Evolutionary conservation across 2,113 vertebrate species (phyloP).

Genomic region (Cephalopterus ornatus): DNA sequence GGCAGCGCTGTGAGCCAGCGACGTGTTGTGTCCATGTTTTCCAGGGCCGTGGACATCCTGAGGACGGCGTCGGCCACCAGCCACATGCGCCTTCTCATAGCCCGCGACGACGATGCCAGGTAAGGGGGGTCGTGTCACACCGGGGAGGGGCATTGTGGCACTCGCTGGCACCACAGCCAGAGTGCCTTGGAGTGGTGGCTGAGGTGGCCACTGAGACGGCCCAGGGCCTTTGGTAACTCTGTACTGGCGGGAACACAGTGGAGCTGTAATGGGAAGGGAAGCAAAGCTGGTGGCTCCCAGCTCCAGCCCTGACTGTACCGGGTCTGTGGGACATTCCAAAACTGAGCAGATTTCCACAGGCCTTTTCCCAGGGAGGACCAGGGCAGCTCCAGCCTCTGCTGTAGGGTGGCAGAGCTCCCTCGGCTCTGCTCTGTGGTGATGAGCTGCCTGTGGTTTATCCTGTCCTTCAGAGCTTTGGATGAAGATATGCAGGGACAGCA

Average conservation of each 20-base stretch:
- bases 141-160: accelerated
- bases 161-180: accelerated
- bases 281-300: background rate
- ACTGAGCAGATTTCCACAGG: background rate
- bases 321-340: too few relatives aligned
- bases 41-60: constrained; percentile 87
- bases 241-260: accelerated
- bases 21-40: background rate
- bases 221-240: background rate
- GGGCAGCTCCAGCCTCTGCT: background rate
- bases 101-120: constrained; percentile 87
- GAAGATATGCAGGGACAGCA: background rate
- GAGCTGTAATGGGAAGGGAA: background rate
- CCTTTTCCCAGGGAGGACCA: background rate
- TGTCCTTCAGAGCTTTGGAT: background rate
- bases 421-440: background rate
- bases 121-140: background rate
- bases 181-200: background rate
- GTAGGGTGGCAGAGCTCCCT: background rate
- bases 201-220: background rate
- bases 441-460: background rate
- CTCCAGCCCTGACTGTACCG: background rate
- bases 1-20: accelerated
- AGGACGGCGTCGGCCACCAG: constrained; percentile 84
- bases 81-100: constrained; percentile 89